phyloP scores from a whole-genome alignment of 2,797 vertebrate species.

The Darevskia nairensis region DNA sequence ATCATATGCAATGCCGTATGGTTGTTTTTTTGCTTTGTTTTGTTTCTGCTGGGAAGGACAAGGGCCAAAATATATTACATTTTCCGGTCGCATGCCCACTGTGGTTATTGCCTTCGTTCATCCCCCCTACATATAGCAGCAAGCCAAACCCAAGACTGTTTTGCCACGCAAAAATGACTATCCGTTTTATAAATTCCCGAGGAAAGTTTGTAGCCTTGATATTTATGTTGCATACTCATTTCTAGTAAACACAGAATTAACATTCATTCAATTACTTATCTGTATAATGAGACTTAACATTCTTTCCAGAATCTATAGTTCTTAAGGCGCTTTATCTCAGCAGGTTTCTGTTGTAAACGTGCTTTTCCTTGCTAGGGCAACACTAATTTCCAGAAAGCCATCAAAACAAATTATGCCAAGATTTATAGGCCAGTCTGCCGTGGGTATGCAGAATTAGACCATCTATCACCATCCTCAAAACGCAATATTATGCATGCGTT shows the following conservation, averaged over 20 bases:
- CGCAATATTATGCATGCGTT: neutral
- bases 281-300: conserved; percentile 72
- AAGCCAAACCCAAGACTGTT: neutral
- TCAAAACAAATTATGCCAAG: conserved; percentile 59
- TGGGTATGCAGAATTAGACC: conserved; percentile 53
- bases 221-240: conserved; percentile 39
- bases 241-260: conserved; percentile 65
- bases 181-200: conserved; percentile 19
- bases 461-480: conserved; percentile 54
- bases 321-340: conserved; percentile 67
- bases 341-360: conserved; percentile 66
- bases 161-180: conserved; percentile 40
- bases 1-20: neutral
- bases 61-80: neutral
- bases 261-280: conserved; percentile 73
- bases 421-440: conserved; percentile 58
- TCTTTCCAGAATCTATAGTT: conserved; percentile 73
- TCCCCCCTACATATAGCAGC: neutral
- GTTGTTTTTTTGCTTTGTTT: no score
- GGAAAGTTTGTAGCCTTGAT: conserved; percentile 37
- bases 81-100: neutral
- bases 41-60: neutral
- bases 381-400: conserved; percentile 64
- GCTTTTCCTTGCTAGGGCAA: conserved; percentile 68
- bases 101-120: neutral